Percentiles rank a stretch among this genome's conserved stretches.
phyloP scores from a whole-genome alignment of 2,797 vertebrate species.

The Micromesistius poutassou region DNA sequence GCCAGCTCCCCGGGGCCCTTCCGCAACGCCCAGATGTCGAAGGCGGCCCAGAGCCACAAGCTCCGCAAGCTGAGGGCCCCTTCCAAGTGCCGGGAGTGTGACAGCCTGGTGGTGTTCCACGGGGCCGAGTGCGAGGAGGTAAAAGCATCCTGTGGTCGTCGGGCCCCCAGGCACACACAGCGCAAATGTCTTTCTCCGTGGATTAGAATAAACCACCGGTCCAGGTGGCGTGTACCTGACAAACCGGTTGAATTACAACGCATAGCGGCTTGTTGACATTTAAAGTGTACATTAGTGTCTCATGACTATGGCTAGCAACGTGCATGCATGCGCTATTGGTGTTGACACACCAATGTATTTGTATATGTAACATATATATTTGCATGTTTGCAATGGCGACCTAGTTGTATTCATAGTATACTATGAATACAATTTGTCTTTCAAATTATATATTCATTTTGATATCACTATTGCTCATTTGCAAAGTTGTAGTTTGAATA shows the following conservation, averaged over 20 bases:
- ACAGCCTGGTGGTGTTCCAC: slow-evolving; percentile 93
- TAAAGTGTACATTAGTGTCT: neutral
- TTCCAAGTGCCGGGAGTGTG: slow-evolving; percentile 95
- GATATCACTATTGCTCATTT: neutral
- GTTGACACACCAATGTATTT: neutral
- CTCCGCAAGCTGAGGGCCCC: slow-evolving; percentile 90
- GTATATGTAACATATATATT: neutral
- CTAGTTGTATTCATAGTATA: too few species aligned
- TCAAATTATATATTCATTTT: neutral
- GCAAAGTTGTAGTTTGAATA: neutral
- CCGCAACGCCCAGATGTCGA: slow-evolving; percentile 92
- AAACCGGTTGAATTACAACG: neutral
- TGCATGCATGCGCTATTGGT: neutral
- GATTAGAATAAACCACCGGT: neutral
- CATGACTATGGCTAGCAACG: neutral
- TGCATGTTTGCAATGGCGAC: neutral
- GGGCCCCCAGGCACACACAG: too few species aligned
- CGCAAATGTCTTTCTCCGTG: neutral
- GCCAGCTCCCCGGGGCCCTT: slow-evolving; percentile 90
- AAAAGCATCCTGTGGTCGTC: slow-evolving; percentile 12
- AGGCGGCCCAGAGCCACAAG: slow-evolving; percentile 94
- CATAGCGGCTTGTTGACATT: neutral
- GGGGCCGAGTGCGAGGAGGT: slow-evolving; percentile 99
- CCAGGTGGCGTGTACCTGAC: neutral
- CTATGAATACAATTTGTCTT: neutral